phyloP scores from a whole-genome alignment of 2,888 invertebrate species.

The Neoaliturus tenellus region DNA sequence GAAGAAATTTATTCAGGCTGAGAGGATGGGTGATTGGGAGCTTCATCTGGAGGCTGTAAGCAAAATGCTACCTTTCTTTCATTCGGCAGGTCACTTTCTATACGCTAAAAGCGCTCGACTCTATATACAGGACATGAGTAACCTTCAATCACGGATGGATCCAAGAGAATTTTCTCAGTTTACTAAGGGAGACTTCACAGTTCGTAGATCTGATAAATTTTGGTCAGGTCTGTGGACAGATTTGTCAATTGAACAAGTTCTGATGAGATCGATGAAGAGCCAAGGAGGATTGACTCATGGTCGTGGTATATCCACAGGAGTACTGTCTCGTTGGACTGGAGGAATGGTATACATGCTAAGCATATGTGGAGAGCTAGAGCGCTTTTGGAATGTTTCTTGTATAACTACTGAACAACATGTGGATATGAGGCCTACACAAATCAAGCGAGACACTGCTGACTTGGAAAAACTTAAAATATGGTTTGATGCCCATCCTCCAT shows the following conservation, averaged over 20 bases:
- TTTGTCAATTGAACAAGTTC: slow-evolving; percentile 68
- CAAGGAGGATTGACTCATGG: slow-evolving; percentile 66
- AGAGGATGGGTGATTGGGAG: slow-evolving; percentile 61
- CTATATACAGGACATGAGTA: slow-evolving; percentile 64
- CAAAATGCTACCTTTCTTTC: slow-evolving; percentile 63
- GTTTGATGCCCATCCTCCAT: slow-evolving; percentile 61
- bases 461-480: too few species aligned
- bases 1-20: slow-evolving; percentile 51
- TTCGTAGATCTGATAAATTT: slow-evolving; percentile 60
- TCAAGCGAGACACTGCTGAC: too few species aligned
- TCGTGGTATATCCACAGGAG: slow-evolving; percentile 55
- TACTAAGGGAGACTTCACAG: slow-evolving; percentile 58
- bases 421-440: too few species aligned
- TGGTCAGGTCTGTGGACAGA: slow-evolving; percentile 59
- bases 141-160: slow-evolving; percentile 30
- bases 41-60: slow-evolving; percentile 61
- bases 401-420: too few species aligned
- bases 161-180: slow-evolving; percentile 45
- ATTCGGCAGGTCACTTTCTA: slow-evolving; percentile 65
- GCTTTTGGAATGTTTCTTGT: too few species aligned
- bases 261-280: slow-evolving; percentile 68
- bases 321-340: slow-evolving; percentile 53
- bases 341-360: slow-evolving; percentile 42
- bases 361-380: slow-evolving; percentile 52
- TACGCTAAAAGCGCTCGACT: slow-evolving; percentile 65